These are phyloP conservation scores for Hafferia zeledoni DNA, from an alignment of 2,797 vertebrate genomes.

Conservation along the genomic window DNA sequence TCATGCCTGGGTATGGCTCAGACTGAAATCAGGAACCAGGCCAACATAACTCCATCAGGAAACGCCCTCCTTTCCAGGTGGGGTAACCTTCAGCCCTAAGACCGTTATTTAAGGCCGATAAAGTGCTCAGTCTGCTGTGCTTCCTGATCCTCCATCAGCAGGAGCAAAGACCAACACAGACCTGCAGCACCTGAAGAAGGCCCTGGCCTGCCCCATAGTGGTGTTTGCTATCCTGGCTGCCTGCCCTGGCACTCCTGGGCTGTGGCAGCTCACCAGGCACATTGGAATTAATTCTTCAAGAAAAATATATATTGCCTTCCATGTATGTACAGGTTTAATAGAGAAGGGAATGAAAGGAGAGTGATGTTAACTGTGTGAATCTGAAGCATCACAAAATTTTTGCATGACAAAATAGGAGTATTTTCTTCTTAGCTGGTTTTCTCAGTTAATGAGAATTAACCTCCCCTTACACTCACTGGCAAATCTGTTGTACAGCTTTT, in stretches of 20 bases:
- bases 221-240: neutral
- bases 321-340: neutral
- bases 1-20: neutral
- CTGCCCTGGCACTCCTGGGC: neutral
- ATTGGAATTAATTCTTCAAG: neutral
- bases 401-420: neutral
- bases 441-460: neutral
- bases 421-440: neutral
- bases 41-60: accelerated
- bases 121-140: neutral
- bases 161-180: neutral
- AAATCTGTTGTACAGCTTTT: neutral
- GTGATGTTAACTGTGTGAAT: neutral
- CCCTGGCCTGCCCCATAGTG: neutral
- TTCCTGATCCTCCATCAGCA: neutral
- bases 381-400: neutral
- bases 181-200: neutral
- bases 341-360: neutral
- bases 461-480: neutral
- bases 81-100: neutral
- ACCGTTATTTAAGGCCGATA: neutral
- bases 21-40: neutral
- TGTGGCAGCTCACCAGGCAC: neutral
- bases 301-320: neutral
- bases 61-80: neutral